These are phyloP conservation scores for Stercorarius parasiticus DNA, from an alignment of 2,113 vertebrate genomes.

Conservation along the genomic window DNA sequence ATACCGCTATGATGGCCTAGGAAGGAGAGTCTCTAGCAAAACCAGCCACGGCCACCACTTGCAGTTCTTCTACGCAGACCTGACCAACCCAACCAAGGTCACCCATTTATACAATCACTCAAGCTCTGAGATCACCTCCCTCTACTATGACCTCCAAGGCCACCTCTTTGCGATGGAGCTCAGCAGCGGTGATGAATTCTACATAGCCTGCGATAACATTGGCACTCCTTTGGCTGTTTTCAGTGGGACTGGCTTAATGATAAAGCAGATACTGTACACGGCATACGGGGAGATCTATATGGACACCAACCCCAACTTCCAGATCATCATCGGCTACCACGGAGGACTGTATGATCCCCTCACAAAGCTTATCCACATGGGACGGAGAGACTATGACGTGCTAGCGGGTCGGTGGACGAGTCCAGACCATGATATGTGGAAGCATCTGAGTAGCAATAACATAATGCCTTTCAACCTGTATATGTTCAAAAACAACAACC, in stretches of 20 bases:
- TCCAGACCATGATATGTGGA: constrained; percentile 92
- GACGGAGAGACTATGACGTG: constrained; percentile 92
- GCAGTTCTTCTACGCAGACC: constrained; percentile 97
- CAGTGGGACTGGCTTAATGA: constrained; percentile 94
- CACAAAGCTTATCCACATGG: constrained; percentile 95
- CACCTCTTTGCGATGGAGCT: constrained; percentile 98
- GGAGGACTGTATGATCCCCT: constrained; percentile 96
- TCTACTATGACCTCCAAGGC: constrained; percentile 97
- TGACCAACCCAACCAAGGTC: constrained; percentile 92
- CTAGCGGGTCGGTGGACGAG: constrained; percentile 96
- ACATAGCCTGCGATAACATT: constrained; percentile 95
- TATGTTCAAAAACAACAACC: constrained; percentile 99
- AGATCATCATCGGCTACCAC: constrained; percentile 92
- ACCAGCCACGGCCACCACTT: constrained; percentile 87
- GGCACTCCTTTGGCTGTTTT: constrained; percentile 97
- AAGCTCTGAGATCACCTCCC: constrained; percentile 94
- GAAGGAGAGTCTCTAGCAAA: constrained; percentile 91
- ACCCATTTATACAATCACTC: constrained; percentile 99
- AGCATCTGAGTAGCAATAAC: constrained; percentile 86
- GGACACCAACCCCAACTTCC: constrained; percentile 95
- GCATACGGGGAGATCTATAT: constrained; percentile 97
- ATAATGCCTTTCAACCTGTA: constrained; percentile 97
- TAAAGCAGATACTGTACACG: constrained; percentile 94
- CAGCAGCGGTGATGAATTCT: constrained; percentile 95
- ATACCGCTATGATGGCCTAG: constrained; percentile 94